phyloP scores from a whole-genome alignment of 2,113 vertebrate species.

The Echinops telfairi region DNA sequence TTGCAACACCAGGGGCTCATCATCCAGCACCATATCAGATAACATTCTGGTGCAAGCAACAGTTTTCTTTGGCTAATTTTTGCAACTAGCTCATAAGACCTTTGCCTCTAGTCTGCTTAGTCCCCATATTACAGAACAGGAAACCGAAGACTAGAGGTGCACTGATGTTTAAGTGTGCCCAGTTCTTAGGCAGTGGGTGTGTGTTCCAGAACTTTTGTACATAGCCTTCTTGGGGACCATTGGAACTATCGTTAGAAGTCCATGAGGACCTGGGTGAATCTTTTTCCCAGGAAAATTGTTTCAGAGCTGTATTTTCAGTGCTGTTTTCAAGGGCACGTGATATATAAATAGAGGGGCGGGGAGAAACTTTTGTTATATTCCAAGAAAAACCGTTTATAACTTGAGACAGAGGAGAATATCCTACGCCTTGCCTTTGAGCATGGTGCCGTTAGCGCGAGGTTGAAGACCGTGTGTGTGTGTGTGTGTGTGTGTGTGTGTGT shows the following conservation, averaged over 20 bases:
- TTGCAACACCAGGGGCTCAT: neutral
- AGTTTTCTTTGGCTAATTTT: neutral
- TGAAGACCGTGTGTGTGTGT: neutral
- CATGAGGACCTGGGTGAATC: neutral
- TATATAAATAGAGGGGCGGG: neutral
- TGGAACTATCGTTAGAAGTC: neutral
- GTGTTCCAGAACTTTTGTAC: neutral
- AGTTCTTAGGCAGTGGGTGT: neutral
- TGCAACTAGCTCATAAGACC: neutral
- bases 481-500: no score
- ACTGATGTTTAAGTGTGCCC: neutral
- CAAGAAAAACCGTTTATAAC: constrained; percentile 12
- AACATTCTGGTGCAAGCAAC: neutral
- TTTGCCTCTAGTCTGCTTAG: neutral
- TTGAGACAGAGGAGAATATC: constrained; percentile 17
- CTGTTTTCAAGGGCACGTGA: neutral
- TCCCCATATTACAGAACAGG: neutral
- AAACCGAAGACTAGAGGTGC: constrained; percentile 22
- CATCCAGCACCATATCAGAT: neutral
- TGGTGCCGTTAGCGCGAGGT: neutral
- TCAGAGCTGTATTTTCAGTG: neutral
- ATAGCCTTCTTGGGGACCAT: neutral
- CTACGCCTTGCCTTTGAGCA: neutral
- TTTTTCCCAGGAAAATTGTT: neutral
- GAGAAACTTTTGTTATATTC: constrained; percentile 22